Conservation (phyloP, 2,888 invertebrate genomes). For the Serripes groenlandicus region DNA sequence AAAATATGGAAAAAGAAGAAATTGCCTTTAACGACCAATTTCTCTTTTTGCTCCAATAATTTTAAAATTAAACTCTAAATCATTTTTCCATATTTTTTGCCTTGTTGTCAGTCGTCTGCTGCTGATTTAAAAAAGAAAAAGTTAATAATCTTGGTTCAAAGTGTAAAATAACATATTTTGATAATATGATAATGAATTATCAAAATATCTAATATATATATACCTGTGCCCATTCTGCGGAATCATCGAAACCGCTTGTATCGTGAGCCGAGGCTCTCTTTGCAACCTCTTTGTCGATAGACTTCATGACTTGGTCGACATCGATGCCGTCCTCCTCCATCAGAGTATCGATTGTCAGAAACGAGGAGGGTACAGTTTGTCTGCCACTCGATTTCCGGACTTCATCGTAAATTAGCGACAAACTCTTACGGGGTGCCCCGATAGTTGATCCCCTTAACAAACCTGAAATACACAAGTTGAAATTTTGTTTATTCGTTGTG, state of each 20-base stretch:
- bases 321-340: constrained; percentile 76
- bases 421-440: constrained; percentile 78
- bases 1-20: no score
- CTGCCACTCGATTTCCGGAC: constrained; percentile 70
- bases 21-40: no score
- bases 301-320: constrained; percentile 62
- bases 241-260: constrained; percentile 89
- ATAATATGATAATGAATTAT: background rate
- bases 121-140: no score
- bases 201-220: background rate
- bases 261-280: constrained; percentile 47
- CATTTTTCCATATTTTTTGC: no score
- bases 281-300: constrained; percentile 56
- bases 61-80: no score
- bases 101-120: no score
- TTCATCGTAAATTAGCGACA: constrained; percentile 82
- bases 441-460: constrained; percentile 82
- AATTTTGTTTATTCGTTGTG: no score
- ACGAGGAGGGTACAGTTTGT: constrained; percentile 72
- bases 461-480: constrained; percentile 77
- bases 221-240: constrained; percentile 96
- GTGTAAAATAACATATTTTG: no score
- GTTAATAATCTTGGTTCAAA: no score
- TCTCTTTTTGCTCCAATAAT: no score
- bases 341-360: constrained; percentile 75